Percentiles rank a stretch among this genome's conserved stretches.
Conservation (phyloP, 2,797 vertebrate genomes). For the Champsocephalus esox region DNA sequence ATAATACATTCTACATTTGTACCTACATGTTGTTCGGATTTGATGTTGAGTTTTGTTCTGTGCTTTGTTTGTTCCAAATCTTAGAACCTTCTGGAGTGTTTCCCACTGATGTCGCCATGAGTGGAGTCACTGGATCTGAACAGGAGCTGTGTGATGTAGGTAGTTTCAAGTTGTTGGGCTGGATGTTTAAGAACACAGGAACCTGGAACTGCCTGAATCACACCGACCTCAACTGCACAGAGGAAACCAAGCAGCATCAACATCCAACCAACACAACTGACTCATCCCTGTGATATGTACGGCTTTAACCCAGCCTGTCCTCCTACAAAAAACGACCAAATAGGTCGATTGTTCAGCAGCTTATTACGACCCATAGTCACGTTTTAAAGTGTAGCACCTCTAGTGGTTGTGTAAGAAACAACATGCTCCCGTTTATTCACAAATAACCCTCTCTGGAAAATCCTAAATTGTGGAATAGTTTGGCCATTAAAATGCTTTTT, state of each 20-base stretch:
- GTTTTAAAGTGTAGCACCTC: too few relatives aligned
- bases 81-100: not conserved
- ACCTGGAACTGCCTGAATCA: slow-evolving; percentile 92
- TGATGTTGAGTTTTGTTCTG: not conserved
- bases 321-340: too few relatives aligned
- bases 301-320: not conserved
- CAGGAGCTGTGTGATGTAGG: slow-evolving; percentile 88
- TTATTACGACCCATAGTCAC: too few relatives aligned
- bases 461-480: too few relatives aligned
- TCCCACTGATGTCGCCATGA: not conserved
- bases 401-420: too few relatives aligned
- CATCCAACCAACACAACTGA: not conserved
- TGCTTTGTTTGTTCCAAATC: slow-evolving; percentile 2
- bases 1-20: not conserved
- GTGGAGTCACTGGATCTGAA: not conserved
- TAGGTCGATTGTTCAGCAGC: too few relatives aligned
- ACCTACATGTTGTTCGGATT: not conserved
- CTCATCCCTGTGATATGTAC: slow-evolving; percentile 1
- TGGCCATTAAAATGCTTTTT: too few relatives aligned
- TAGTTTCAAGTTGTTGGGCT: slow-evolving; percentile 96
- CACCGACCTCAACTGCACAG: slow-evolving; percentile 75
- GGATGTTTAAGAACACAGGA: slow-evolving; percentile 85
- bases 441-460: too few relatives aligned
- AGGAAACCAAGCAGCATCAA: not conserved
- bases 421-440: too few relatives aligned